Evolutionary conservation across 2,113 vertebrate genomes (phyloP), one percentile per base, ranked within the genome.

Genomic region (Parotia lawesii): DNA sequence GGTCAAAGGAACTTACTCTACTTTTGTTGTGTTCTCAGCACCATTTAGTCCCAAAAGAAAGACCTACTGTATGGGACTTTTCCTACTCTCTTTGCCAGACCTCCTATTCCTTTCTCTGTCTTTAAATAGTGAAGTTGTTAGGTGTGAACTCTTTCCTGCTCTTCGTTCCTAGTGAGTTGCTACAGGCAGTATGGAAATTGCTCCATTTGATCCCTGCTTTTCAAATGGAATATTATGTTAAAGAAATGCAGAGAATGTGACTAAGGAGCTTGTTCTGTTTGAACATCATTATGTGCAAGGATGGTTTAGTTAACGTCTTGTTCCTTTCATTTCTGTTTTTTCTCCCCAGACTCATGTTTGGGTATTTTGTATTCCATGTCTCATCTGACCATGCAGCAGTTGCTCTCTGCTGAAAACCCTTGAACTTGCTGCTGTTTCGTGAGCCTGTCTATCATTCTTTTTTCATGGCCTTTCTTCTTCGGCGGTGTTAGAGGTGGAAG

Each of bases 181-280:
- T 94, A 29, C 54, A 83, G 71, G 47, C 74, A 64, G 24, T 48
- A 66, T 94, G 87, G 95, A 91, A 93, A 90, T 94, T 6, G 44
- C 21, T 85, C 38, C 42, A 42, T 72, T 89, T 91, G 91, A 95
- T 87, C 71, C 58, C 23, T 70, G 38, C 38, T 83, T 94, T 94
- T 89, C 71, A 93, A 87, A 73, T 40, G n/a, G 74, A 82, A 74
- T 62, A 83, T 62, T 61, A 65, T 83, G 21, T 87, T 94, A 70
- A 87, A 87, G 73, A 82, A 87, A 66, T 56, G 50, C 67, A 11
- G 40, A 50, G 42, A 77, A 58, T 83, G 54, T 56, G 60, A 73
- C 64, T 79, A 54, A 91, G 81, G 37, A 83, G 40, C 64, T 93
- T 76, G 40, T 92, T 92, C 42, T 56, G 9, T 93, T 88, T 75